A percentile compares a stretch with the other conserved stretches of the same genome.
These are phyloP conservation scores for Saiga tatarica DNA, from an alignment of 2,113 vertebrate species.

Conservation along the genomic window DNA sequence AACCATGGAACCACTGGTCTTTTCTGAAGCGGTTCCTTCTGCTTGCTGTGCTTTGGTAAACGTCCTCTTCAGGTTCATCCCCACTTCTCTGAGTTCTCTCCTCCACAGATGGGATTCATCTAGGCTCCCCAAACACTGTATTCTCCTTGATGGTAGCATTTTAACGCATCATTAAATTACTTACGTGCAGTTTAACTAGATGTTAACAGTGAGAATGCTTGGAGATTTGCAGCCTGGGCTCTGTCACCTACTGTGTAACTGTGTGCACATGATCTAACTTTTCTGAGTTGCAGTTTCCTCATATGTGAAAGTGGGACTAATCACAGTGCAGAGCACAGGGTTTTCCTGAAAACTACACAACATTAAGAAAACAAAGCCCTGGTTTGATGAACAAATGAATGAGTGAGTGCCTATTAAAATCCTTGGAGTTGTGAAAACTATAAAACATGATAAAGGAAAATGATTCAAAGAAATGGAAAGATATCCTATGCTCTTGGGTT, in stretches of 20 bases:
- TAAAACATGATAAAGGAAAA: background rate
- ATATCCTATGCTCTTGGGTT: background rate
- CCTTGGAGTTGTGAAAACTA: background rate
- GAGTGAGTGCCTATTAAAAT: background rate
- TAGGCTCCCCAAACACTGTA: background rate
- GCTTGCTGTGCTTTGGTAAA: background rate
- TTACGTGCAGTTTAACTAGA: background rate
- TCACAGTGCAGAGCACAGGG: background rate
- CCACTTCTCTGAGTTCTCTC: background rate
- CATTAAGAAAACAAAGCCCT: background rate
- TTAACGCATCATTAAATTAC: background rate
- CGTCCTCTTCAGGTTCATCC: background rate
- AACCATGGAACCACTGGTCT: background rate
- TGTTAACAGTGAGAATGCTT: background rate
- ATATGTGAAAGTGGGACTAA: background rate
- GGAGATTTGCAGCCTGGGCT: background rate
- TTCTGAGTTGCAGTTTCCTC: background rate
- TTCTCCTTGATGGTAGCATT: background rate
- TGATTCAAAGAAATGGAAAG: background rate
- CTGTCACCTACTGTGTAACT: background rate
- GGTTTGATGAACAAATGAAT: background rate
- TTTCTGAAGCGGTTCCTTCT: background rate
- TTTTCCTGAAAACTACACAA: background rate
- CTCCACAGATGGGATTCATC: background rate
- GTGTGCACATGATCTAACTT: background rate